Base-by-base conservation (phyloP, 2,888 invertebrate genomes). In the Tuta absoluta region DNA sequence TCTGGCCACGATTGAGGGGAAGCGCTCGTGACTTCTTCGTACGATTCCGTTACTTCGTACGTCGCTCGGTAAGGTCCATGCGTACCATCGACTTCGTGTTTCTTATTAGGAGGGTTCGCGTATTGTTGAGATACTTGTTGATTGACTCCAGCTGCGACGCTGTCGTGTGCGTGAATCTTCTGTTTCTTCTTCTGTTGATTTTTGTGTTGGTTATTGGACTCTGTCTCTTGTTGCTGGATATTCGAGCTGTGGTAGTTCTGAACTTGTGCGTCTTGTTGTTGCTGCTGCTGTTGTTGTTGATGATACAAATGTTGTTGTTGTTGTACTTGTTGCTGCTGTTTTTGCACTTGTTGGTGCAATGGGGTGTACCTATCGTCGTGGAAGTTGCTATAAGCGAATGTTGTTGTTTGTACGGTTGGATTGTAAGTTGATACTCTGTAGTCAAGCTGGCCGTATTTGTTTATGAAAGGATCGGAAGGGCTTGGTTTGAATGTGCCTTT, bases 11-110 rank as follows among this genome's bases (percentile, higher is more conserved):
- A 78, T 24, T 80, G 73, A 1, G 85, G 77, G 8, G 89, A 83
- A 0, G 88, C 79, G 51, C 87, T 85, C 3, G 87, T 84, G 59
- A 77, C 68, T 56, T 82, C 80, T 64, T 89, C 89, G 24, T 81
- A 81, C 59, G 80, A 78, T 75, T 92, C 92, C 7, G 87, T 87
- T 0, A 92, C 92, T 76, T 92, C 92, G 68, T 92, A 92, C 14
- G 87, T 85, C 19, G 87, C 82, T 66, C 75, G 75, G 71, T 75
- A 74, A 62, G 75, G 68, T 66, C 78, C 72, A 17, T 74, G 72
- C 12, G 73, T 74, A 21, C 72, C 73, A 58, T 79, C 76, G 59
- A 74, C 75, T 49, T 74, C 77, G 7, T 72, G 66, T 66, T 78
- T 80, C 58, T 73, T 73, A 2, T 73, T 73, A 2, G 86, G 85